phyloP scores from a whole-genome alignment of 2,797 vertebrate genomes.

The Tapirus indicus region DNA sequence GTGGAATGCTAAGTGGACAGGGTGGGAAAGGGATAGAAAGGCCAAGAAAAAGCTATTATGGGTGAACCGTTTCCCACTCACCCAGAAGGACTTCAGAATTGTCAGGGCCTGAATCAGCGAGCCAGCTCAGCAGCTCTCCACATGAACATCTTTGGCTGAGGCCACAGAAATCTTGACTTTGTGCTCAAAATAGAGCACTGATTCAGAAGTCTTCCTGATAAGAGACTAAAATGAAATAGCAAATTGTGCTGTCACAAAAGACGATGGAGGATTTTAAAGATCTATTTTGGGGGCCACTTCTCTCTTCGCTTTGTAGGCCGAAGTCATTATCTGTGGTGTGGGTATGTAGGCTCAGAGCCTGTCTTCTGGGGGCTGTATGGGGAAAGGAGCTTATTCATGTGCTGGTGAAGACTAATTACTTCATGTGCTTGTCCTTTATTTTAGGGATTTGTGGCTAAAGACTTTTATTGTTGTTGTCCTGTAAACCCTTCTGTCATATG shows the following conservation, averaged over 20 bases:
- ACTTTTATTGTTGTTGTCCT: not conserved
- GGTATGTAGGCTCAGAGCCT: not conserved
- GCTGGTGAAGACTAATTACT: not conserved
- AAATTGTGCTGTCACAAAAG: constrained; percentile 19
- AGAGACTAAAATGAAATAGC: constrained; percentile 3
- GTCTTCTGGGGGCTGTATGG: not conserved
- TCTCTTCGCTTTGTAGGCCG: not conserved
- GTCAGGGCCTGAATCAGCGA: not conserved
- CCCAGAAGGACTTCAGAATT: not conserved
- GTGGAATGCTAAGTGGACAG: not conserved
- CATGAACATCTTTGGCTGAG: not conserved
- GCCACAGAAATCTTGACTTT: constrained; percentile 55
- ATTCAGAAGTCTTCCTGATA: constrained; percentile 42
- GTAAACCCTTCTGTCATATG: not conserved
- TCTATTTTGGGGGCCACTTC: not conserved
- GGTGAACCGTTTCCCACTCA: constrained; percentile 25
- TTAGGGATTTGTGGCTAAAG: not conserved
- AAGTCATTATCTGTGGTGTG: not conserved
- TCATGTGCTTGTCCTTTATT: not conserved
- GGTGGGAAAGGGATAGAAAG: not conserved
- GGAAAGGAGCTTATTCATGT: not conserved
- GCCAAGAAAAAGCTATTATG: not conserved
- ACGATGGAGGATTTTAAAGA: not conserved
- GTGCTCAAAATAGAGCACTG: constrained; percentile 51
- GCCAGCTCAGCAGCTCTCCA: not conserved